Conservation (phyloP, 2,888 invertebrate genomes). For the Noctuana brunneofusca region DNA sequence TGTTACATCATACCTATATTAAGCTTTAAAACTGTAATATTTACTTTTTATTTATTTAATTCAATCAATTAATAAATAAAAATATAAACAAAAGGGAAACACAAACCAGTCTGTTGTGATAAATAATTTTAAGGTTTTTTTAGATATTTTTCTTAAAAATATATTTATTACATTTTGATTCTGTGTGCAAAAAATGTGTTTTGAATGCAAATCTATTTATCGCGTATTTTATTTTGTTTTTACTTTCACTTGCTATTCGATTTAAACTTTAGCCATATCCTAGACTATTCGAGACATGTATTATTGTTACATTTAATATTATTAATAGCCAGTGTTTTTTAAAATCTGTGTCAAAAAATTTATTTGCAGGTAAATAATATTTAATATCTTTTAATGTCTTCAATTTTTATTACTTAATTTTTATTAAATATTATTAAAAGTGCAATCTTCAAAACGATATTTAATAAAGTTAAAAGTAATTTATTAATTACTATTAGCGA, state of each 20-base stretch:
- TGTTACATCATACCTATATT: constrained; percentile 51
- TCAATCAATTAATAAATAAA: constrained; percentile 47
- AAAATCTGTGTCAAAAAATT: too few relatives aligned
- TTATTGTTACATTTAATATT: constrained; percentile 3
- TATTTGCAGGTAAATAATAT: too few relatives aligned
- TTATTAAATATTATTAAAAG: too few relatives aligned
- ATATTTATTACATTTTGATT: constrained; percentile 51
- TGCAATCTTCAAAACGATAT: too few relatives aligned
- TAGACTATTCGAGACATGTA: constrained; percentile 36
- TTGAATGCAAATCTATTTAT: constrained; percentile 53
- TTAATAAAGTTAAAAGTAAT: too few relatives aligned
- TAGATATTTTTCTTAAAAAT: constrained; percentile 55
- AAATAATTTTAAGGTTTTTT: constrained; percentile 69
- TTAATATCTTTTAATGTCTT: too few relatives aligned
- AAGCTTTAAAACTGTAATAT: constrained; percentile 68
- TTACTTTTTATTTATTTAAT: constrained; percentile 65
- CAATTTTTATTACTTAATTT: too few relatives aligned
- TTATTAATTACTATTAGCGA: too few relatives aligned
- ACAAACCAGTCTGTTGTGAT: constrained; percentile 79
- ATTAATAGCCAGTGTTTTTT: neutral
- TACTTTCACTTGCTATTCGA: constrained; percentile 45
- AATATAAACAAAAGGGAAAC: constrained; percentile 55
- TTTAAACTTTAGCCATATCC: constrained; percentile 38
- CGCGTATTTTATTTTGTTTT: constrained; percentile 47
- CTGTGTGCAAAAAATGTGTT: constrained; percentile 56